These are phyloP conservation scores for Hycleus phaleratus DNA, from an alignment of 1,140 invertebrate genomes.

Conservation along the genomic window DNA sequence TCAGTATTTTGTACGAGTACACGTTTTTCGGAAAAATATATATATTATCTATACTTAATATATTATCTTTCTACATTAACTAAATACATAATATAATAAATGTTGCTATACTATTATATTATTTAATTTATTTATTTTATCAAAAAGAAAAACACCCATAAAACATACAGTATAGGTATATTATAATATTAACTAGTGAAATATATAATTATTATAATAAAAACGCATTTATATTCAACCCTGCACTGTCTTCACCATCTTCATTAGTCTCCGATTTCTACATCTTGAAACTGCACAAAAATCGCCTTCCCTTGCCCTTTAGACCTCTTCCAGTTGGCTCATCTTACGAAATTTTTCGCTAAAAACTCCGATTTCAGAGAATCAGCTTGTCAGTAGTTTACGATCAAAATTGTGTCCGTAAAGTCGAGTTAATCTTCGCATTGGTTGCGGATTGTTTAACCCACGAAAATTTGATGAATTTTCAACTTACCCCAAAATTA, in stretches of 20 bases:
- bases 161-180: slow-evolving; percentile 40
- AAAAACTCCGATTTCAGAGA: too few species aligned
- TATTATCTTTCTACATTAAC: slow-evolving; percentile 41
- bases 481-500: too few species aligned
- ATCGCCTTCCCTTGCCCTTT: too few species aligned
- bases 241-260: slow-evolving; percentile 10
- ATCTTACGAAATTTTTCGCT: background rate
- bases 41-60: slow-evolving; percentile 29
- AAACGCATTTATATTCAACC: slow-evolving; percentile 42
- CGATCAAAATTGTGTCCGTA: too few species aligned
- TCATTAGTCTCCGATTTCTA: too few species aligned
- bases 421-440: too few species aligned
- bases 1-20: slow-evolving; percentile 42
- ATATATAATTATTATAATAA: slow-evolving; percentile 43
- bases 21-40: slow-evolving; percentile 42
- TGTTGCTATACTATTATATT: slow-evolving; percentile 42
- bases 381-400: too few species aligned
- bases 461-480: too few species aligned
- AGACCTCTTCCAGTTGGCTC: background rate
- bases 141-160: slow-evolving; percentile 34
- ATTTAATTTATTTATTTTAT: slow-evolving; percentile 41
- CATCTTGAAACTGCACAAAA: too few species aligned
- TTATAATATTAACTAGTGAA: slow-evolving; percentile 40
- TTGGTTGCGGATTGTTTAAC: too few species aligned
- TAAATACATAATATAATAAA: slow-evolving; percentile 41